Conservation (phyloP, 2,888 invertebrate species). For the Entomobrya multifasciata region DNA sequence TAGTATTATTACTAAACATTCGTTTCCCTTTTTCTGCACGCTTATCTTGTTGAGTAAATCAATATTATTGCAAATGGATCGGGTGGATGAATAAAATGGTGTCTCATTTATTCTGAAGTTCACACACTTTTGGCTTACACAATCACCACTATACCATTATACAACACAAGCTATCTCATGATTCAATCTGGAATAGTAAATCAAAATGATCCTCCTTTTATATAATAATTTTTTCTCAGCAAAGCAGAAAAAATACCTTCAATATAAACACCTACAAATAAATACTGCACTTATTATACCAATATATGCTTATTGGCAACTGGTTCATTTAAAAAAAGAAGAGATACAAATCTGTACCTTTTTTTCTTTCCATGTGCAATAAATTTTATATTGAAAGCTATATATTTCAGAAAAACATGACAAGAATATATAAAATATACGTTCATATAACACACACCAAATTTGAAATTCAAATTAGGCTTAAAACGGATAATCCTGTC, state of each 20-base stretch:
- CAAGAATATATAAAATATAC: neutral
- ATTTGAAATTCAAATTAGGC: neutral
- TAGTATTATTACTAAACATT: neutral
- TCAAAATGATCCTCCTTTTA: slow-evolving; percentile 17
- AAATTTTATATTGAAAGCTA: neutral
- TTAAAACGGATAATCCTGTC: neutral
- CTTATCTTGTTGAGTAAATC: neutral
- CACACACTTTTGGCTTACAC: neutral
- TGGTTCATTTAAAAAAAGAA: no score
- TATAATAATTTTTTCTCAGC: neutral
- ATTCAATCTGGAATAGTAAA: slow-evolving; percentile 21
- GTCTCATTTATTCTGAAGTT: neutral
- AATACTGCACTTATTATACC: no score
- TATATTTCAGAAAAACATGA: no score
- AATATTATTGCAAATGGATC: no score
- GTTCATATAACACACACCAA: neutral
- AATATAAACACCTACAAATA: no score
- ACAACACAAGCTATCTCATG: neutral
- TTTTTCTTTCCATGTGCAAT: neutral
- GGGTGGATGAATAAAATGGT: no score
- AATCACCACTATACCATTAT: no score
- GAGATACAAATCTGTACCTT: neutral
- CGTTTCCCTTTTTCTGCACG: neutral
- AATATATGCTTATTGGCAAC: no score
- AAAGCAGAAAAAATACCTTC: neutral